A percentile compares a stretch with the other conserved stretches of the same genome.
Conservation (phyloP, 2,888 invertebrate genomes). For the Andrena bicolor region DNA sequence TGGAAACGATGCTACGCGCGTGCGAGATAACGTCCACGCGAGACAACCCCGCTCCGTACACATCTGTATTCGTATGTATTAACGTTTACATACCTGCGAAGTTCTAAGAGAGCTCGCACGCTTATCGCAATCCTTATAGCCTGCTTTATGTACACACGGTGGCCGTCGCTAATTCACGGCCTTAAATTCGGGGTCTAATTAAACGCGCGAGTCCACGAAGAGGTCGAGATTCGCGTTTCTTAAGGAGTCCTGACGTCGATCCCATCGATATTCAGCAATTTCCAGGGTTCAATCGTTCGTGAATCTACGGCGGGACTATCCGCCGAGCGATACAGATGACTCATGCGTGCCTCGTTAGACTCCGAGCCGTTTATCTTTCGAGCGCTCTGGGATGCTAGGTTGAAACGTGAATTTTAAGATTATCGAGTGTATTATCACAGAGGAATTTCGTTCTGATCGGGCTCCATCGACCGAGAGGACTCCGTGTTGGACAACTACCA, state of each 20-base stretch:
- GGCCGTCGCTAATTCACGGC: constrained; percentile 21
- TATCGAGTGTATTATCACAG: constrained; percentile 43
- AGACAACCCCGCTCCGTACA: constrained; percentile 39
- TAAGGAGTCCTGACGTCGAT: constrained; percentile 44
- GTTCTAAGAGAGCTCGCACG: constrained; percentile 34
- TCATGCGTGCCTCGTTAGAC: too few species aligned
- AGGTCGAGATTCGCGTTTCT: constrained; percentile 34
- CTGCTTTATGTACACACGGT: constrained; percentile 46
- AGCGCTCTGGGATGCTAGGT: too few species aligned
- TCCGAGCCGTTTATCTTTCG: too few species aligned
- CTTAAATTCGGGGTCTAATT: constrained; percentile 46
- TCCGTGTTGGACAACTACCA: constrained; percentile 17
- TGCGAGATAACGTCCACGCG: constrained; percentile 47
- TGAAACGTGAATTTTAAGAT: too few species aligned
- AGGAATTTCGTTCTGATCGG: constrained; percentile 25
- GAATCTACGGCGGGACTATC: not conserved
- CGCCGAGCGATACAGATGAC: too few species aligned
- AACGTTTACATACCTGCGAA: constrained; percentile 6
- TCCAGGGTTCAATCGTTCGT: not conserved
- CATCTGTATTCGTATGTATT: constrained; percentile 18
- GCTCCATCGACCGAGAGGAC: constrained; percentile 29
- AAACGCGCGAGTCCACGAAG: constrained; percentile 56
- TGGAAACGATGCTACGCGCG: constrained; percentile 37
- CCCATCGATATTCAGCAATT: not conserved
- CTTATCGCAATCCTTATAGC: constrained; percentile 24